Evolutionary conservation across 2,797 vertebrate genomes (phyloP).

Genomic region (Rhyacichthys aspro): DNA sequence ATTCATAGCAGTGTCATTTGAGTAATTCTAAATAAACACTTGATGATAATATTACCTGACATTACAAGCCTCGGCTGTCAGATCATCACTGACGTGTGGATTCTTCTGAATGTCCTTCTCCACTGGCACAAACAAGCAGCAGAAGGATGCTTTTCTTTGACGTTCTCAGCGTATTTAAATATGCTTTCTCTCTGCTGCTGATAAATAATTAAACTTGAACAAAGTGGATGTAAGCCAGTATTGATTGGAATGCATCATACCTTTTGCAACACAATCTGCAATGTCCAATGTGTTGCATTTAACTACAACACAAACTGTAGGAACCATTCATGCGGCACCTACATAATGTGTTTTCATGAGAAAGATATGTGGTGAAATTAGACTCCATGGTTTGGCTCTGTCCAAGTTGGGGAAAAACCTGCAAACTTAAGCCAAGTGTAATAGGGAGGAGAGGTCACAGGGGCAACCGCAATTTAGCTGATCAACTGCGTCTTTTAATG

Average conservation of each 20-base stretch:
- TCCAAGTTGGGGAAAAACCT: constrained; percentile 30
- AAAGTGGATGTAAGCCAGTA: constrained; percentile 51
- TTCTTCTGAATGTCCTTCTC: constrained; percentile 3
- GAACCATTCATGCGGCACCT: constrained; percentile 30
- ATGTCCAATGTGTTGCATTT: constrained; percentile 15
- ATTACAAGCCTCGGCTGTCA: constrained; percentile 27
- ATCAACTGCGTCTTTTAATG: constrained; percentile 45
- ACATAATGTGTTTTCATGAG: constrained; percentile 40
- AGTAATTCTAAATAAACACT: constrained; percentile 53
- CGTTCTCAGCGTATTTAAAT: constrained; percentile 10
- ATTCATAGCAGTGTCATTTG: constrained; percentile 42
- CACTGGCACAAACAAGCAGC: background rate
- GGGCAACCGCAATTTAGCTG: constrained; percentile 41
- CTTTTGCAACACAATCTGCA: constrained; percentile 27
- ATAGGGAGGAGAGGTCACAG: constrained; percentile 40
- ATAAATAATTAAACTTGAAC: constrained; percentile 56
- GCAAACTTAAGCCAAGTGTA: constrained; percentile 46
- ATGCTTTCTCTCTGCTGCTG: constrained; percentile 22
- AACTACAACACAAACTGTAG: constrained; percentile 11
- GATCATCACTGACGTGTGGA: constrained; percentile 23
- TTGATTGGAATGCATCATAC: constrained; percentile 41
- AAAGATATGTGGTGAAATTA: constrained; percentile 52
- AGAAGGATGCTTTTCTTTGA: constrained; percentile 15
- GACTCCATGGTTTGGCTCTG: constrained; percentile 50
- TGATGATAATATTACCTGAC: constrained; percentile 20